Evolutionary conservation across 2,113 vertebrate species (phyloP), one percentile per base, ranked within the genome.

Genomic region (Crocuta crocuta): DNA sequence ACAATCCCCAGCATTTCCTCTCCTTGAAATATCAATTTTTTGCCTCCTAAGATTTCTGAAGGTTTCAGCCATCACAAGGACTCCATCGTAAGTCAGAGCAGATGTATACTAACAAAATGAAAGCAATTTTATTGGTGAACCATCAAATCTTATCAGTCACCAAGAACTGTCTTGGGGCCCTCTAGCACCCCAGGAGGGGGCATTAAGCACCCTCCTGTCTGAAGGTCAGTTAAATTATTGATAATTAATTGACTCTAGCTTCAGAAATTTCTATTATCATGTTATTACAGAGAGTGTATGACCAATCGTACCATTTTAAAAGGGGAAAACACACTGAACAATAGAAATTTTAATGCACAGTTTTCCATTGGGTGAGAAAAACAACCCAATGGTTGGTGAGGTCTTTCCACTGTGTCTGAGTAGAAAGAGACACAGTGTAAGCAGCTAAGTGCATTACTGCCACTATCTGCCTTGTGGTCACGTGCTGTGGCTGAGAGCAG

Each of bases 1-100:
- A 97, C 99, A 99, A 98, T 99, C 99, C 5, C 99, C 99, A n/a
- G 99, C 99, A 89, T 99, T 99, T 82, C 99, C 99, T 98, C 99
- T 99, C 66, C 99, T 99, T 96, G 99, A 99, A 98, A 99, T 99
- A 98, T 99, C 99, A 89, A 99, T 99, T 99, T 99, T 99, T 97
- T 99, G 99, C 83, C 99, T 99, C 93, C 99, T 99, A 58, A 99
- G 99, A 96, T 99, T 99, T 94, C 99, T 99, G 96, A 99, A 99
- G 6, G 99, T 99, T 98, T 99, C 99, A 2, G 99, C 99, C 99
- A 99, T 99, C 94, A 99, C 99, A 63, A 99, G 99, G 63, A 99
- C 99, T 21, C 99, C 99, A 82, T 99, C 99, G 0, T 99, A 99
- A 0, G 99, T 99, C 94, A 99, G 95, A 83, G 99, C 99, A 89